These are phyloP conservation scores for Whitmania pigra DNA, from an alignment of 1,140 invertebrate species.

Conservation along the genomic window DNA sequence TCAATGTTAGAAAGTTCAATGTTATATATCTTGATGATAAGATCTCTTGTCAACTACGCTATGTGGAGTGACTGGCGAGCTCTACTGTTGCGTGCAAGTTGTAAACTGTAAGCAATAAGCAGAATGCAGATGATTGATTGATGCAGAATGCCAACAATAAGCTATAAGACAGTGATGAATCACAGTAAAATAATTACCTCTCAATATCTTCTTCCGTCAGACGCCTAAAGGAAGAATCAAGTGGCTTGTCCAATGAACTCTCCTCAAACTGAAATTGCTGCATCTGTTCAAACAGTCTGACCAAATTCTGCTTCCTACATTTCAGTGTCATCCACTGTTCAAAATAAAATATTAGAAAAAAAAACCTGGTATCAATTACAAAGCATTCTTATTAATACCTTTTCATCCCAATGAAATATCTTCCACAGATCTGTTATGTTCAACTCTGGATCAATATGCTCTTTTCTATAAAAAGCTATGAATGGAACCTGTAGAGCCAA, in stretches of 20 bases:
- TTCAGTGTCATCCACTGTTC: conserved; percentile 77
- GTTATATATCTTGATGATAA: too few species aligned
- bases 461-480: conserved; percentile 95
- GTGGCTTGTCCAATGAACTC: conserved; percentile 64
- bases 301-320: conserved; percentile 69
- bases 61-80: too few species aligned
- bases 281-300: conserved; percentile 79
- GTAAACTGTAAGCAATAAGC: too few species aligned
- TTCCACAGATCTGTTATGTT: conserved; percentile 93
- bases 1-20: conserved; percentile 3
- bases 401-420: conserved; percentile 87
- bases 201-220: conserved; percentile 78
- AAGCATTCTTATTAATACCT: conserved; percentile 45
- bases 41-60: too few species aligned
- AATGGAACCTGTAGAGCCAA: conserved; percentile 62
- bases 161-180: too few species aligned
- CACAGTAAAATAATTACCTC: conserved; percentile 36
- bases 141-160: too few species aligned
- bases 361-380: background rate
- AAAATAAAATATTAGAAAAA: background rate
- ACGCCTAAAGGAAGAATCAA: conserved; percentile 66
- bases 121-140: too few species aligned
- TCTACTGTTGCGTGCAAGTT: too few species aligned
- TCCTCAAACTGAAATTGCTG: conserved; percentile 73
- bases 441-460: conserved; percentile 86